phyloP scores from a whole-genome alignment of 1,140 invertebrate genomes.

The Rhizoglyphus robini region DNA sequence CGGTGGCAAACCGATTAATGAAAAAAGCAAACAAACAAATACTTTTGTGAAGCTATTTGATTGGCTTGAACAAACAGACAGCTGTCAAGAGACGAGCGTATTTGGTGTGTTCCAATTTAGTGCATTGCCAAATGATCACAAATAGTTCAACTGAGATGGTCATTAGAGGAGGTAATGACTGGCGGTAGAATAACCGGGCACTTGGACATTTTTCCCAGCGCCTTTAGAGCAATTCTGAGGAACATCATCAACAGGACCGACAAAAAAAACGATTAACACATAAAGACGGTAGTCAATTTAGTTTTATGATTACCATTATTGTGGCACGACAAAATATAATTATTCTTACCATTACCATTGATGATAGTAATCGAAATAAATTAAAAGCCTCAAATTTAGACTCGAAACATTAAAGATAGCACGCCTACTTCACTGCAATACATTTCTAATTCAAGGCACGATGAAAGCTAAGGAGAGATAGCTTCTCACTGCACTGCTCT shows the following conservation, averaged over 20 bases:
- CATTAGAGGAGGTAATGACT: slow-evolving; percentile 1
- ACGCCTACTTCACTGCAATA: too few species aligned
- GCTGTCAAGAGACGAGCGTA: neutral
- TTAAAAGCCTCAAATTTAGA: too few species aligned
- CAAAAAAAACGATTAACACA: neutral
- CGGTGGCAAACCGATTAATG: too few species aligned
- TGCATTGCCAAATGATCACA: neutral
- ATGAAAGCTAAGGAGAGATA: too few species aligned
- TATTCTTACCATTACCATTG: neutral
- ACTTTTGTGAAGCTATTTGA: too few species aligned
- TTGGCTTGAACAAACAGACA: slow-evolving; percentile 6
- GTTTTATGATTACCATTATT: slow-evolving; percentile 3
- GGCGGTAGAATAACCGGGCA: slow-evolving; percentile 6
- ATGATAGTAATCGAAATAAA: too few species aligned
- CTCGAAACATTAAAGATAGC: too few species aligned
- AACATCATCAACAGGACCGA: neutral
- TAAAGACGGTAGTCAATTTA: slow-evolving; percentile 1
- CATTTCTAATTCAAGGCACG: too few species aligned
- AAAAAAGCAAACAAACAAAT: too few species aligned
- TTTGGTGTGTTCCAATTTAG: neutral
- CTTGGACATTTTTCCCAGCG: neutral
- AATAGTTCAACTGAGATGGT: neutral
- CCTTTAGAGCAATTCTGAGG: neutral
- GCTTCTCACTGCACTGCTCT: too few species aligned
- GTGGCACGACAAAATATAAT: neutral